Conservation (phyloP, 1,140 invertebrate species). For the Ips nitidus region DNA sequence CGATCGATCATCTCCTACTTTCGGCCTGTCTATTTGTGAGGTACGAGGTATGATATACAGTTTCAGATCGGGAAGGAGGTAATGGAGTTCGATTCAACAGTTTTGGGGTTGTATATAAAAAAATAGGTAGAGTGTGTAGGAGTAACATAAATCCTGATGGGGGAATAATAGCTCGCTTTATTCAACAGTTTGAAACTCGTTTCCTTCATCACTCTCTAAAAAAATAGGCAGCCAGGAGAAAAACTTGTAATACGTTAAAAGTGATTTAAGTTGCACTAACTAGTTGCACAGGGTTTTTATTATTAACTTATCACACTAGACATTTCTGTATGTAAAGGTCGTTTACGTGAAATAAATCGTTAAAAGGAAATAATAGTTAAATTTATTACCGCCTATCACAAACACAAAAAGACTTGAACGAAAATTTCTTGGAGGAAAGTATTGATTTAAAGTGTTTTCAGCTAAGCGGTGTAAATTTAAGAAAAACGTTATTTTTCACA, state of each 20-base stretch:
- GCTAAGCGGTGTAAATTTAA: background rate
- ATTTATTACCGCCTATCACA: too few relatives aligned
- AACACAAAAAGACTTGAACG: too few relatives aligned
- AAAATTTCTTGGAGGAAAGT: background rate
- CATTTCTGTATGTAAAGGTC: background rate
- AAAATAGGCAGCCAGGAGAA: too few relatives aligned
- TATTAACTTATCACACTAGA: background rate
- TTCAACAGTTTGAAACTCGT: too few relatives aligned
- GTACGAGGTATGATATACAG: slow-evolving; percentile 11
- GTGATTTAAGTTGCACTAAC: too few relatives aligned
- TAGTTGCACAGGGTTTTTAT: too few relatives aligned
- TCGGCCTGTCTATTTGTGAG: slow-evolving; percentile 7
- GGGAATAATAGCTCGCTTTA: too few relatives aligned
- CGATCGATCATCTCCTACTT: slow-evolving; percentile 12
- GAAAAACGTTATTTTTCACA: slow-evolving; percentile 9
- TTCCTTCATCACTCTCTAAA: too few relatives aligned
- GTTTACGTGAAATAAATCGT: background rate
- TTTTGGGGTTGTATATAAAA: background rate
- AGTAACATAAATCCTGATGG: too few relatives aligned
- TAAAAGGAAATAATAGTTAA: background rate
- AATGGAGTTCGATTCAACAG: slow-evolving; percentile 11
- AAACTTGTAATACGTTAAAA: too few relatives aligned
- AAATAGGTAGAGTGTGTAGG: too few relatives aligned
- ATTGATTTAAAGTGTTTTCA: background rate
- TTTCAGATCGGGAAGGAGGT: background rate